These are phyloP conservation scores for Diaprepes abbreviatus DNA, from an alignment of 2,888 invertebrate species.

Conservation along the genomic window DNA sequence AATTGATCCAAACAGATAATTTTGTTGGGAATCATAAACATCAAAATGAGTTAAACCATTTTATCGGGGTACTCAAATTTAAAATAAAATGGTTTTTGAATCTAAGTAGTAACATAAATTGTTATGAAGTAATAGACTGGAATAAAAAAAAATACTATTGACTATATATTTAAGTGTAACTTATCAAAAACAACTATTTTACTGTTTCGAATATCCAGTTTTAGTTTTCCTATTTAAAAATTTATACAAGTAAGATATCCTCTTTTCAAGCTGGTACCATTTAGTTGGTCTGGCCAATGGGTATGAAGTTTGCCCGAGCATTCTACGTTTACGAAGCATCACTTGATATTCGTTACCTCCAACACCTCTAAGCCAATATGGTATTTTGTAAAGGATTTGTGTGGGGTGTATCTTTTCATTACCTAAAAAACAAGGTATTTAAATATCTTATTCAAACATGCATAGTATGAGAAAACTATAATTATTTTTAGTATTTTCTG, in stretches of 20 bases:
- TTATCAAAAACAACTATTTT: neutral
- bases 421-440: constrained; percentile 68
- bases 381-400: constrained; percentile 86
- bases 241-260: constrained; percentile 81
- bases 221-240: constrained; percentile 86
- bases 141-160: neutral
- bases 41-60: too few relatives aligned
- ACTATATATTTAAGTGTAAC: neutral
- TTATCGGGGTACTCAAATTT: too few relatives aligned
- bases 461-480: too few relatives aligned
- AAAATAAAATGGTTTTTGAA: too few relatives aligned
- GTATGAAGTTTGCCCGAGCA: constrained; percentile 72
- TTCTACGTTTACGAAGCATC: constrained; percentile 79
- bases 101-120: too few relatives aligned
- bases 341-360: constrained; percentile 88
- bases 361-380: constrained; percentile 91
- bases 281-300: constrained; percentile 80
- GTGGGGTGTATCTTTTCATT: constrained; percentile 86
- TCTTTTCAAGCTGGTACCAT: constrained; percentile 81
- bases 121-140: too few relatives aligned
- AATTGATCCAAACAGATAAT: too few relatives aligned
- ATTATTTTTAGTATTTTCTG: too few relatives aligned
- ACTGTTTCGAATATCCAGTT: constrained; percentile 69
- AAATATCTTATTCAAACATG: constrained; percentile 4
- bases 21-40: too few relatives aligned